phyloP scores from a whole-genome alignment of 2,113 vertebrate genomes.

The Cryptotis parvus region DNA sequence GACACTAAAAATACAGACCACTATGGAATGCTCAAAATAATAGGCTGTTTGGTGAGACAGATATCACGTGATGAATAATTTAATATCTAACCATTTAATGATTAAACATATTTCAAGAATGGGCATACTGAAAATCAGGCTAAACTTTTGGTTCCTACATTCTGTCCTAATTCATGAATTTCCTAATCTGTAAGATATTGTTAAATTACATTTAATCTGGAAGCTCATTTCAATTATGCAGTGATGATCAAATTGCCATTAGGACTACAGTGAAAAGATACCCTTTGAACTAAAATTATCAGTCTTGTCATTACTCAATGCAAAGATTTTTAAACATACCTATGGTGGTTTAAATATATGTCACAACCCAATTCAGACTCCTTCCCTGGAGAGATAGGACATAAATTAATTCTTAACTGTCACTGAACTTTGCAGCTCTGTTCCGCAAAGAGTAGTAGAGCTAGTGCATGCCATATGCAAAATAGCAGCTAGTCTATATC shows the following conservation, averaged over 20 bases:
- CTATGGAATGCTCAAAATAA: slow-evolving; percentile 66
- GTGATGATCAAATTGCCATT: neutral
- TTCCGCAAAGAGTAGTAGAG: neutral
- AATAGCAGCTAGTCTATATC: neutral
- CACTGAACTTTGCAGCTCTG: neutral
- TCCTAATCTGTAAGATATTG: neutral
- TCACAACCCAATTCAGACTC: neutral
- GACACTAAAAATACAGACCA: slow-evolving; percentile 64
- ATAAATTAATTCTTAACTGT: neutral
- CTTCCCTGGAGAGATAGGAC: neutral
- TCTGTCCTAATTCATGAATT: neutral
- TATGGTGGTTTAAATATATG: neutral
- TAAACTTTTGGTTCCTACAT: neutral
- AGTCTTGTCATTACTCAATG: neutral
- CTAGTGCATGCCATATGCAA: neutral
- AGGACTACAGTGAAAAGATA: slow-evolving; percentile 15
- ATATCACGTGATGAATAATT: slow-evolving; percentile 47
- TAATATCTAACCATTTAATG: slow-evolving; percentile 39
- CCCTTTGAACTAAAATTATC: slow-evolving; percentile 5
- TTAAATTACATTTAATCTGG: slow-evolving; percentile 10
- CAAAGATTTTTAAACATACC: neutral
- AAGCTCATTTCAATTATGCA: neutral
- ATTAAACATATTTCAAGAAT: neutral
- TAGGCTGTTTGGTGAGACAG: slow-evolving; percentile 1
- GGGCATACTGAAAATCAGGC: neutral